Percentiles rank a stretch among this genome's conserved stretches.
phyloP scores from a whole-genome alignment of 2,888 invertebrate genomes.

The Meiosimyza platycephala region DNA sequence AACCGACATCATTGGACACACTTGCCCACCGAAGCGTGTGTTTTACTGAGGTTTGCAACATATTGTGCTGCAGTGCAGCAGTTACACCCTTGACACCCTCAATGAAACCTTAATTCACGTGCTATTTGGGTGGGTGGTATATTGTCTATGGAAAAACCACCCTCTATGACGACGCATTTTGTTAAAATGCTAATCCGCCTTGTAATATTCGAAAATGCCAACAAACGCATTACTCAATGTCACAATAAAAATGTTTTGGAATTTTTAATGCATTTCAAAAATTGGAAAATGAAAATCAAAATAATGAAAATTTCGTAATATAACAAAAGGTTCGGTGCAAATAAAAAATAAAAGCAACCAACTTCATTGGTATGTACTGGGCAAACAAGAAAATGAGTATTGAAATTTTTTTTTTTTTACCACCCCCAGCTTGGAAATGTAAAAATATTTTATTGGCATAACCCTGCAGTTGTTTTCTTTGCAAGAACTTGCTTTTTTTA shows the following conservation, averaged over 20 bases:
- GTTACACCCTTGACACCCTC: background rate
- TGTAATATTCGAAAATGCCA: constrained; percentile 62
- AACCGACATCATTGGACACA: too few species aligned
- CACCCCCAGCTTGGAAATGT: background rate
- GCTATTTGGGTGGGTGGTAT: background rate
- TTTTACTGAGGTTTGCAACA: background rate
- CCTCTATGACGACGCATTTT: constrained; percentile 10
- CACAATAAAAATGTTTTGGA: constrained; percentile 60
- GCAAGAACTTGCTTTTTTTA: background rate
- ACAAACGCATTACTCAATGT: constrained; percentile 58
- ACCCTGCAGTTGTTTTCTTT: background rate
- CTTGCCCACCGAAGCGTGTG: too few species aligned
- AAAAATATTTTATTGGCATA: background rate
- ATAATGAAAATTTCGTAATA: constrained; percentile 18
- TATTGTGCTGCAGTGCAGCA: background rate
- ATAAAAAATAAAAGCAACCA: background rate
- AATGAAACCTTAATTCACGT: background rate
- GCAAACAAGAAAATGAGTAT: background rate
- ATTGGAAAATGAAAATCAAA: constrained; percentile 22
- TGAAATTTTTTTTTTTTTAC: constrained; percentile 27
- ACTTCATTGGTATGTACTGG: background rate
- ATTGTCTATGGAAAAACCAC: background rate
- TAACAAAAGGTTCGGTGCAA: too few species aligned
- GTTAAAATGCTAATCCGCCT: constrained; percentile 56
- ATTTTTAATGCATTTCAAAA: constrained; percentile 46